Base-by-base conservation (phyloP, 2,113 vertebrate species). In the Lasiurus cinereus region DNA sequence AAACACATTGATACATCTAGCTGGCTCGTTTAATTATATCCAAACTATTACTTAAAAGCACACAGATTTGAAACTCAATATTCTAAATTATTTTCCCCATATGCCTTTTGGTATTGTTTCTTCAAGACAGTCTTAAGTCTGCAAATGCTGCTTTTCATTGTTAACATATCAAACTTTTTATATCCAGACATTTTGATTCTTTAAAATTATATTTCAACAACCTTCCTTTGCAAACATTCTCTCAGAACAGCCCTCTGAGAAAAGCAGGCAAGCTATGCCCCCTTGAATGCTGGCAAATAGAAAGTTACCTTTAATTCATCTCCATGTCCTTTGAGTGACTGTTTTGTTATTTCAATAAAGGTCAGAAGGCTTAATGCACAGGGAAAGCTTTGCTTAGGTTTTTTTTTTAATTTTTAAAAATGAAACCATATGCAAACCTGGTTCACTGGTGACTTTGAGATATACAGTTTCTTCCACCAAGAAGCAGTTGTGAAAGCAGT, bases 281-380 rank as follows among this genome's bases (percentile, higher is more conserved):
- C 9, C 39, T 46, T 94, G 82, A 94, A 91, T 62, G 48, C 76
- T 95, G 91, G 97, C 97, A 97, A 97, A 97, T 92, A 97, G 74
- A 96, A 97, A 96, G 95, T 93, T 97, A 93, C 96, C 96, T 97
- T 96, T 96, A 95, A 97, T 96, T 97, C 95, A 97, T 93, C 66
- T 89, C 72, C 0, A 1, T 96, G 74, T 97, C 95, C 96, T 97
- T 97, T 97, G 95, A 97, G 96, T 96, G 95, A 97, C 96, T 97
- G 96, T 94, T 97, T 92, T 97, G 96, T 97, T 97, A 97, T 97
- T 97, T 97, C 94, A 97, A 91, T 97, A 97, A 97, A 97, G 97
- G 97, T 97, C 97, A 97, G 89, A 88, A 97, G 76, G 97, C 95
- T 97, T 97, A 97, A 94, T 96, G 91, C 56, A 66, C 90, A 96